Percentiles rank a stretch among this genome's conserved stretches.
Conservation (phyloP, 1,140 invertebrate species). For the Acromyrmex echinatior region DNA sequence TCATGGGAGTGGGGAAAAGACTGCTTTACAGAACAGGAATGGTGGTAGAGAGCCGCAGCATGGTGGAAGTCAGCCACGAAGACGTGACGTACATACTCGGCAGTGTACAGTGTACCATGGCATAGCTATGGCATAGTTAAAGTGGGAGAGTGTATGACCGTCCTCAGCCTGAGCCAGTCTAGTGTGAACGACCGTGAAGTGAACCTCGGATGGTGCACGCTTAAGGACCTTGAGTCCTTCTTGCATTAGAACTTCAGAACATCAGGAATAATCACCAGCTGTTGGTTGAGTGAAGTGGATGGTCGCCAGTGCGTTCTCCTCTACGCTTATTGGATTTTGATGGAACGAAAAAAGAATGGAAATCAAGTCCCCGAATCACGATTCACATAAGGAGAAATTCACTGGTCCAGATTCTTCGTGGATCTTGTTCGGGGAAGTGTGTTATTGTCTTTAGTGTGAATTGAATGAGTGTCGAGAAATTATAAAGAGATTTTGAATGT, state of each 20-base stretch:
- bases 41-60: slow-evolving; percentile 42
- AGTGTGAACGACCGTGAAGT: slow-evolving; percentile 81
- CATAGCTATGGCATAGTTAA: slow-evolving; percentile 74
- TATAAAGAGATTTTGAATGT: slow-evolving; percentile 2
- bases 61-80: slow-evolving; percentile 68
- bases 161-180: slow-evolving; percentile 77
- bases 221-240: slow-evolving; percentile 30
- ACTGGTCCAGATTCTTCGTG: neutral
- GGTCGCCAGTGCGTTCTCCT: neutral
- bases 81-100: slow-evolving; percentile 69
- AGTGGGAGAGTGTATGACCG: slow-evolving; percentile 78
- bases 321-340: neutral
- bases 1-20: slow-evolving; percentile 25
- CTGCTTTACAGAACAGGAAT: slow-evolving; percentile 23
- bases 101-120: slow-evolving; percentile 69
- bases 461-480: slow-evolving; percentile 12
- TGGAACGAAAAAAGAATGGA: slow-evolving; percentile 10
- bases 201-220: slow-evolving; percentile 68
- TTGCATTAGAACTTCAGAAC: neutral
- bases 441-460: neutral
- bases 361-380: neutral
- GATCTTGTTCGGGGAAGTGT: slow-evolving; percentile 11
- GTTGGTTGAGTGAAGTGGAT: slow-evolving; percentile 3
- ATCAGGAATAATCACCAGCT: slow-evolving; percentile 7
- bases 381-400: neutral